A percentile compares a stretch with the other conserved stretches of the same genome.
phyloP scores from a whole-genome alignment of 1,140 invertebrate species.

The Anastatus disparis region DNA sequence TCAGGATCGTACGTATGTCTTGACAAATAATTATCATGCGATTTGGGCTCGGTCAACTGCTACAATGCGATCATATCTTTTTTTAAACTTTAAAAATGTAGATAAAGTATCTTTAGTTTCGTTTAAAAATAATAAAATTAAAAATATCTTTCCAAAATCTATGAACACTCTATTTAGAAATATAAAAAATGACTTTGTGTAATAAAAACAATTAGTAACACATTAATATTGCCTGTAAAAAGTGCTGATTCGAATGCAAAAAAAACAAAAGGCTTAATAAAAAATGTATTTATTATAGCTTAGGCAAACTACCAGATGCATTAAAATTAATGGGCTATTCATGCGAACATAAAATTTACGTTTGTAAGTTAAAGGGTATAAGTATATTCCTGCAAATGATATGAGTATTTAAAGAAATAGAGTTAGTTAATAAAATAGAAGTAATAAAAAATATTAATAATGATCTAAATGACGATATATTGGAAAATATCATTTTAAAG shows the following conservation, averaged over 20 bases:
- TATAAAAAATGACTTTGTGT: neutral
- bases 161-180: neutral
- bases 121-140: neutral
- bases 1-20: no score
- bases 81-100: neutral
- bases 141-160: neutral
- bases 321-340: conserved; percentile 76
- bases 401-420: neutral
- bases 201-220: neutral
- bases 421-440: neutral
- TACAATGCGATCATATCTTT: no score
- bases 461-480: neutral
- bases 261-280: neutral
- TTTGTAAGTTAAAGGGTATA: conserved; percentile 68
- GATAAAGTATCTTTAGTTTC: neutral
- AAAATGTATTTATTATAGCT: conserved; percentile 34
- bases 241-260: neutral
- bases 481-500: conserved; percentile 45
- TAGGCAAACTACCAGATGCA: conserved; percentile 71
- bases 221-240: neutral
- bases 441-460: neutral
- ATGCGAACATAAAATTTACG: conserved; percentile 61
- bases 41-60: no score
- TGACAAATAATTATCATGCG: no score
- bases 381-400: conserved; percentile 50